Percentiles rank a stretch among this genome's conserved stretches.
These are phyloP conservation scores for Scaptomyza tumidula DNA, from an alignment of 2,888 invertebrate genomes.

Conservation along the genomic window DNA sequence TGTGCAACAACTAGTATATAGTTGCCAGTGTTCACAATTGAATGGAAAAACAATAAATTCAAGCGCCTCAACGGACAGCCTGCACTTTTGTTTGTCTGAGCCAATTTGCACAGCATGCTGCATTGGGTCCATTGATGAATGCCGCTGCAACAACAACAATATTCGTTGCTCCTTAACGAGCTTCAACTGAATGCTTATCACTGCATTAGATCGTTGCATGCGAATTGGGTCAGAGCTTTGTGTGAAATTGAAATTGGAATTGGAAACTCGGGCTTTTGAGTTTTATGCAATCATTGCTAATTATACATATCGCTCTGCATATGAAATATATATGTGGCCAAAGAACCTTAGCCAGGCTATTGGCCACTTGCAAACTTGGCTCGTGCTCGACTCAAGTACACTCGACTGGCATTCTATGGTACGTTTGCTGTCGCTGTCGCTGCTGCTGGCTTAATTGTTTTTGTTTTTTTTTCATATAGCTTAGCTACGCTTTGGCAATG, in stretches of 20 bases:
- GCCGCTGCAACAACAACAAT: conserved; percentile 23
- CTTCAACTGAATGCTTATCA: conserved; percentile 50
- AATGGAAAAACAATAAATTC: conserved; percentile 60
- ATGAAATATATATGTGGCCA: conserved; percentile 43
- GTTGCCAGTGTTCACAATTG: conserved; percentile 39
- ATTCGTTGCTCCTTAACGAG: conserved; percentile 51
- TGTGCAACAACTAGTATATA: background rate
- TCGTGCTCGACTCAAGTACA: conserved; percentile 56
- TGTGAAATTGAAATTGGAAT: conserved; percentile 3
- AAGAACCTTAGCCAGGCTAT: conserved; percentile 30
- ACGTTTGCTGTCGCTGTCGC: conserved; percentile 19
- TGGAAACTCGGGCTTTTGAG: conserved; percentile 9
- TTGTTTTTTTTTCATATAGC: conserved; percentile 64
- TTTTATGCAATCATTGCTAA: conserved; percentile 46
- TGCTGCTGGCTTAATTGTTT: conserved; percentile 69
- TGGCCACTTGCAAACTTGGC: conserved; percentile 20
- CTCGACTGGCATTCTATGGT: conserved; percentile 60
- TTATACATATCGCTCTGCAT: conserved; percentile 48
- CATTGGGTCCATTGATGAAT: conserved; percentile 47
- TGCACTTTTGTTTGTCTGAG: conserved; percentile 20
- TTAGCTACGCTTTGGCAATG: conserved; percentile 69
- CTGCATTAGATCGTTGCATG: conserved; percentile 48
- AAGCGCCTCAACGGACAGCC: conserved; percentile 47
- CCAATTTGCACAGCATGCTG: conserved; percentile 76
- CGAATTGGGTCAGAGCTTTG: conserved; percentile 51